Evolutionary conservation across 2,888 invertebrate genomes (phyloP).

Genomic region (Dryococelus australis): DNA sequence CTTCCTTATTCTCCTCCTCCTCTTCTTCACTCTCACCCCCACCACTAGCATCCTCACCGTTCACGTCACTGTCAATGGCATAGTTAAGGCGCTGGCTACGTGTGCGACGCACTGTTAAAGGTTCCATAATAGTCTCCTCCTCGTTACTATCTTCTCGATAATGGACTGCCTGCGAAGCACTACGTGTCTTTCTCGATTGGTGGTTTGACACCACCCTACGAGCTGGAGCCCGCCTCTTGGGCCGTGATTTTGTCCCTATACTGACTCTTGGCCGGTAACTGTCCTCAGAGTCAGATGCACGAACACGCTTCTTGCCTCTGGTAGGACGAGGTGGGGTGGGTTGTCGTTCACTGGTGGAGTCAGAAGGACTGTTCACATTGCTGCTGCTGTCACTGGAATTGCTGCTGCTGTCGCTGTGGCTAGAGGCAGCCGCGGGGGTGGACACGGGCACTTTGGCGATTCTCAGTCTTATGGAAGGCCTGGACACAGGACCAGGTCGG

Average conservation of each 20-base stretch:
- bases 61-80: conserved; percentile 33
- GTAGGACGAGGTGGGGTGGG: neutral
- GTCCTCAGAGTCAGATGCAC: conserved; percentile 61
- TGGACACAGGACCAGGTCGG: conserved; percentile 34
- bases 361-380: conserved; percentile 24
- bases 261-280: conserved; percentile 60
- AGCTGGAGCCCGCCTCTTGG: neutral
- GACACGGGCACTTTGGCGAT: conserved; percentile 33
- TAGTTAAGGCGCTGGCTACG: conserved; percentile 25
- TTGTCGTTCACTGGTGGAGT: conserved; percentile 25
- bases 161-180: conserved; percentile 22
- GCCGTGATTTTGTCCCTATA: conserved; percentile 12
- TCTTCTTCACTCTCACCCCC: neutral
- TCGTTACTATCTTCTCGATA: conserved; percentile 42
- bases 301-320: conserved; percentile 35
- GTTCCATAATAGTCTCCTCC: conserved; percentile 41
- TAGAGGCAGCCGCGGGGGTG: neutral
- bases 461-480: conserved; percentile 41
- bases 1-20: neutral
- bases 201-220: conserved; percentile 23
- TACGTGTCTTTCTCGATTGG: conserved; percentile 11
- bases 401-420: conserved; percentile 29
- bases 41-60: conserved; percentile 5
- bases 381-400: conserved; percentile 25
- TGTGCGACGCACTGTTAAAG: conserved; percentile 44